Conservation (phyloP, 92 coral and sea anemone species). For the Zoanthus sansibaricus region DNA sequence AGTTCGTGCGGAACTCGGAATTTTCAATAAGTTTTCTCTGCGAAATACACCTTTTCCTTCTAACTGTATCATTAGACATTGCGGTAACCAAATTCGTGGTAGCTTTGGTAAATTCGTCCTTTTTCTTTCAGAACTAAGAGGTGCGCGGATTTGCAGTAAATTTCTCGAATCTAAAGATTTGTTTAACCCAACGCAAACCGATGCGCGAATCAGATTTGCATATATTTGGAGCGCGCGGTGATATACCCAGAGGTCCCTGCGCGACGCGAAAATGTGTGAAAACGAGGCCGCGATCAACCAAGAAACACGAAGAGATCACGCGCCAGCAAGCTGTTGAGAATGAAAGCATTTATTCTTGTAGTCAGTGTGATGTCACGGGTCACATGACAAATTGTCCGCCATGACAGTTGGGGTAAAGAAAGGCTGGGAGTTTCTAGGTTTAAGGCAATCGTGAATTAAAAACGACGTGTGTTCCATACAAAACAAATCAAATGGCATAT, state of each 20-base stretch:
- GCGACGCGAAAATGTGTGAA: conserved; percentile 19
- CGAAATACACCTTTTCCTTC: conserved; percentile 32
- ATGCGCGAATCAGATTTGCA: conserved; percentile 84
- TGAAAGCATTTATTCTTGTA: too few relatives aligned
- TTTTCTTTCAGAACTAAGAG: background rate
- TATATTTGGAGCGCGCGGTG: conserved; percentile 93
- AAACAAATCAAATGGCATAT: too few relatives aligned
- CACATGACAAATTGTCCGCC: too few relatives aligned
- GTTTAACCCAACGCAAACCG: conserved; percentile 63
- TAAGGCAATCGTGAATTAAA: too few relatives aligned
- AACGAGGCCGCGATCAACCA: conserved; percentile 60
- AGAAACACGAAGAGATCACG: too few relatives aligned
- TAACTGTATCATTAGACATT: conserved; percentile 21
- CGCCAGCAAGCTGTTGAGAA: too few relatives aligned
- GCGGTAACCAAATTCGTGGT: conserved; percentile 14
- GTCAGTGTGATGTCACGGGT: too few relatives aligned
- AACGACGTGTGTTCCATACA: too few relatives aligned
- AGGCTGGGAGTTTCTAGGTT: too few relatives aligned
- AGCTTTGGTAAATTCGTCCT: background rate
- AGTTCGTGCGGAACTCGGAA: conserved; percentile 39
- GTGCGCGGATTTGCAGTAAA: conserved; percentile 39
- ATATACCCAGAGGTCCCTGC: conserved; percentile 72
- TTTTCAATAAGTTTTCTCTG: conserved; percentile 6
- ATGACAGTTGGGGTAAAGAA: too few relatives aligned
- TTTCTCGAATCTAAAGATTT: background rate